Evolutionary conservation across 2,113 vertebrate genomes (phyloP), one percentile per base, ranked within the genome.

Genomic region (Cavia aperea): DNA sequence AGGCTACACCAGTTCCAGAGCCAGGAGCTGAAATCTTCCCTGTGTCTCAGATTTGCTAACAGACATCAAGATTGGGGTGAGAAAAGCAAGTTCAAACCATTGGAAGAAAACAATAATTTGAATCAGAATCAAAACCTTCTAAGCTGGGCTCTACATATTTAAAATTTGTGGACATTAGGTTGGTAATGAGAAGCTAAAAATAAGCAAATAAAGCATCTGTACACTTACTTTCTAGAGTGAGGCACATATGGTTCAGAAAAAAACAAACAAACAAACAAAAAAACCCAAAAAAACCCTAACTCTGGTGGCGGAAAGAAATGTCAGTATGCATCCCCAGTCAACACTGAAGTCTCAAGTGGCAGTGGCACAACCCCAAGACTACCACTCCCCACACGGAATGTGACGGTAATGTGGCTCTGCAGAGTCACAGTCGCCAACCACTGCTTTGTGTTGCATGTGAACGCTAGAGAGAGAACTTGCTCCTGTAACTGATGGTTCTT

Each of bases 171-270:
- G 81, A 68, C 63, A 58, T 58, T 77, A 93, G 33, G 4, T 68
- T 81, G 78, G n/a, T 77, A 63, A 82, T 39, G n/a, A 73, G 73
- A 92, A 75, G 46, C 24, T 75, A 91, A 95, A 91, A 68, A 86
- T 31, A 68, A 65, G 54, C 9, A 90, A 16, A 75, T 21, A 72
- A 84, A 65, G 49, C 29, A 62, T 72, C 10, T 63, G 29, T 19
- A 82, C 36, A 26, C 63, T 86, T 86, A 39, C 39, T 90, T 92
- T 79, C 79, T 70, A 14, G 46, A 86, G 36, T 63, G 49, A 93
- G 51, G 56, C 26, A 78, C 65, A 29, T 36, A 18, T 66, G 58
- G 46, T 58, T 72, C 1, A 72, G 39, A 56, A 14, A 39, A 70
- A 31, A 6, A 29, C 15, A 56, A 15, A 16, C 15, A 56, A 56